Conservation (phyloP, 2,888 invertebrate species). For the Argyra leucocephala region DNA sequence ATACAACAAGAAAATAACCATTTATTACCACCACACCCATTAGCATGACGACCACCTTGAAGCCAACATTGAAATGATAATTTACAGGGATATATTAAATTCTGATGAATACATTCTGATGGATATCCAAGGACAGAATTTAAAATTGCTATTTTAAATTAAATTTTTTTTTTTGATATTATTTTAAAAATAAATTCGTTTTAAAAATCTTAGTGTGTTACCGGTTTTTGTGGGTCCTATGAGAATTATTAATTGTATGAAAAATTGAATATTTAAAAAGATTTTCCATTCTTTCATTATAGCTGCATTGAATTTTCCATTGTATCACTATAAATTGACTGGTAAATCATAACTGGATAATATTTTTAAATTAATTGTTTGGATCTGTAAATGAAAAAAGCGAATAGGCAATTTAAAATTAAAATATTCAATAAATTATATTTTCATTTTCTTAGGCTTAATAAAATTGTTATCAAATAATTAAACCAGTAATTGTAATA, state of each 20-base stretch:
- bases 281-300: slow-evolving; percentile 30
- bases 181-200: background rate
- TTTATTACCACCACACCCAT: slow-evolving; percentile 57
- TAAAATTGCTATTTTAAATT: slow-evolving; percentile 31
- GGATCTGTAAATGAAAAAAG: too few species aligned
- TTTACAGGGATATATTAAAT: slow-evolving; percentile 55
- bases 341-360: too few species aligned
- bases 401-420: too few species aligned
- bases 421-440: too few species aligned
- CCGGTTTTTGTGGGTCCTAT: background rate
- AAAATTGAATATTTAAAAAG: slow-evolving; percentile 8
- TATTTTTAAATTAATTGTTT: too few species aligned
- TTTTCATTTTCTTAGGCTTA: too few species aligned
- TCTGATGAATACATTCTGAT: slow-evolving; percentile 44
- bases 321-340: slow-evolving; percentile 17
- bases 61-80: slow-evolving; percentile 66
- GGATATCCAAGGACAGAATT: slow-evolving; percentile 41
- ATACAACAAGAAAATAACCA: slow-evolving; percentile 68
- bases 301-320: background rate
- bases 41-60: slow-evolving; percentile 56
- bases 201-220: background rate
- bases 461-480: too few species aligned
- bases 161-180: slow-evolving; percentile 9
- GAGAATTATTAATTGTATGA: background rate
- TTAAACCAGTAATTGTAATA: too few species aligned